Evolutionary conservation across 2,113 vertebrate genomes (phyloP).

Genomic region (Gambusia holbrooki): DNA sequence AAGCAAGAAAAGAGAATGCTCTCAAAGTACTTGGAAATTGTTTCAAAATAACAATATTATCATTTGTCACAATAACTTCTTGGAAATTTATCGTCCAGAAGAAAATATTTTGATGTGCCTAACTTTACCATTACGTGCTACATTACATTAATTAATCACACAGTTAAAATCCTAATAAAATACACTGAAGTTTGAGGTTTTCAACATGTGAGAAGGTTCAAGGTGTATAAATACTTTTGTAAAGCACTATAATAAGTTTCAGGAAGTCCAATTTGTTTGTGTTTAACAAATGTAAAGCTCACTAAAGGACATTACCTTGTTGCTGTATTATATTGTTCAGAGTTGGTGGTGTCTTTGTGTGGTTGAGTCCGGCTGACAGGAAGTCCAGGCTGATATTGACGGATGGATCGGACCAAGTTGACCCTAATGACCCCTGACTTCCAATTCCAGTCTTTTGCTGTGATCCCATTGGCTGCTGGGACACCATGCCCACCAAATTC

Average conservation of each 20-base stretch:
- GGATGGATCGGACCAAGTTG: slow-evolving; percentile 98
- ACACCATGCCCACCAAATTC: slow-evolving; percentile 84
- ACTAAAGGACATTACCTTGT: slow-evolving; percentile 83
- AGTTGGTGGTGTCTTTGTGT: slow-evolving; percentile 91
- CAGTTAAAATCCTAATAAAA: not conserved
- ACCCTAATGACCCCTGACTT: slow-evolving; percentile 86
- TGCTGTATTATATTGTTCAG: slow-evolving; percentile 96
- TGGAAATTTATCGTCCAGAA: too few species aligned
- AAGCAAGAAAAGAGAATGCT: not conserved
- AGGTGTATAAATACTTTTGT: not conserved
- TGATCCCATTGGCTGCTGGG: slow-evolving; percentile 77
- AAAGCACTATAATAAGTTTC: not conserved
- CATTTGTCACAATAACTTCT: too few species aligned
- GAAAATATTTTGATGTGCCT: too few species aligned
- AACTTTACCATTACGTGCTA: not conserved
- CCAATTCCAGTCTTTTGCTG: slow-evolving; percentile 81
- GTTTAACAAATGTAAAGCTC: too few species aligned
- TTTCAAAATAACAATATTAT: too few species aligned
- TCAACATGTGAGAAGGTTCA: not conserved
- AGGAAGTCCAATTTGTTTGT: not conserved
- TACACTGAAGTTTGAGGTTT: not conserved
- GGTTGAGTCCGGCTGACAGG: slow-evolving; percentile 92
- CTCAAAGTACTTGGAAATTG: too few species aligned
- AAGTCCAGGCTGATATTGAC: slow-evolving; percentile 99
- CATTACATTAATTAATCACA: not conserved